Evolutionary conservation across 2,113 vertebrate species (phyloP).

Genomic region (Lasiurus borealis): DNA sequence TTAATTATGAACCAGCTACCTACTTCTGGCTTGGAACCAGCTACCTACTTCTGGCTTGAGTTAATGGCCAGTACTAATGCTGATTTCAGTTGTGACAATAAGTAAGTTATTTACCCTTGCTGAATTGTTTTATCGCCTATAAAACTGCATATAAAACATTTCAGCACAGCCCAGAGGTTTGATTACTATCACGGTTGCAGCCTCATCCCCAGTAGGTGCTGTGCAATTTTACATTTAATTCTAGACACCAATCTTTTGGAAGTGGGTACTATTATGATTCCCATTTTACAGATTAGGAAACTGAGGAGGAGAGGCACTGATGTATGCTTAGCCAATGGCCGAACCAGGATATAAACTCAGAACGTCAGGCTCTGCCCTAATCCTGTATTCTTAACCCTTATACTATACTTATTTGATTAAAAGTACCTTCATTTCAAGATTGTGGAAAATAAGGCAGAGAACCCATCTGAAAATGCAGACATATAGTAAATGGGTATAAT

Average conservation of each 20-base stretch:
- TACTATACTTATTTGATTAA: not conserved
- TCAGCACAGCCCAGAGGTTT: no score
- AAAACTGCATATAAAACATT: not conserved
- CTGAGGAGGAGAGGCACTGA: not conserved
- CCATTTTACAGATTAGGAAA: not conserved
- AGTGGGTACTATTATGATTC: not conserved
- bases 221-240: not conserved
- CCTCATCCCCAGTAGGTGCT: no score
- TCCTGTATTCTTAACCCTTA: not conserved
- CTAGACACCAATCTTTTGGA: not conserved
- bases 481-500: not conserved
- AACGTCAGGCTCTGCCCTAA: not conserved
- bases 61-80: not conserved
- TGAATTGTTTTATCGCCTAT: not conserved
- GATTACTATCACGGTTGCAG: no score
- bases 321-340: no score
- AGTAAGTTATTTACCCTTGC: not conserved
- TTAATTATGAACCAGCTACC: not conserved
- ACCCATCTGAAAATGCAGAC: not conserved
- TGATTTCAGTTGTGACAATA: not conserved
- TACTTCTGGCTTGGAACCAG: not conserved
- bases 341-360: not conserved
- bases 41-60: not conserved
- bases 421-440: slow-evolving; percentile 20
- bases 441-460: not conserved